A percentile compares a stretch with the other conserved stretches of the same genome.
These are phyloP conservation scores for Heterochromis multidens DNA, from an alignment of 2,113 vertebrate genomes.

Conservation along the genomic window DNA sequence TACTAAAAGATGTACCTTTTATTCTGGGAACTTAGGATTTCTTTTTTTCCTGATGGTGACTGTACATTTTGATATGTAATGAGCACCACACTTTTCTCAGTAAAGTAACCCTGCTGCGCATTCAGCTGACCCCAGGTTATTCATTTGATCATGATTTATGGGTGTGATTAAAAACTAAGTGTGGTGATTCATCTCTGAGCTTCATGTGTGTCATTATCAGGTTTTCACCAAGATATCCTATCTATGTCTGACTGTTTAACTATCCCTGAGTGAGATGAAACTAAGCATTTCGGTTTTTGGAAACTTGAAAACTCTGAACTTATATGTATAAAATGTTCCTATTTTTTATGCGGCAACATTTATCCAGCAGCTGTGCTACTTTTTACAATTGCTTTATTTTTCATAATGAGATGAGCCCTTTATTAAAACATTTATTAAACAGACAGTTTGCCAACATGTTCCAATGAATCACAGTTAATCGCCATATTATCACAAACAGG, in stretches of 20 bases:
- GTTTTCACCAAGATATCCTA: neutral
- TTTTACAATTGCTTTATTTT: neutral
- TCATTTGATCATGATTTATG: slow-evolving; percentile 16
- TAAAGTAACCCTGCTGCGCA: neutral
- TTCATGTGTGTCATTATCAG: neutral
- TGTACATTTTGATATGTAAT: neutral
- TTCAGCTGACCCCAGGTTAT: neutral
- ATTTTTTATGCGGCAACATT: neutral
- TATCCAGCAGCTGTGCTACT: neutral
- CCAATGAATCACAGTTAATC: neutral
- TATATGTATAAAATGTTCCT: too few species aligned
- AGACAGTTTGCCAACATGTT: too few species aligned
- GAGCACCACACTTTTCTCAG: neutral
- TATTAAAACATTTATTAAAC: neutral
- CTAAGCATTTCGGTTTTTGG: neutral
- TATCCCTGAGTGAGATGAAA: neutral
- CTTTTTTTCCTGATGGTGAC: neutral
- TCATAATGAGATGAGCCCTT: neutral
- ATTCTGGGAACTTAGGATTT: neutral
- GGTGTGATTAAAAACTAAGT: neutral
- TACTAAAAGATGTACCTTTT: neutral
- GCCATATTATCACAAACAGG: neutral
- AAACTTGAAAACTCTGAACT: neutral
- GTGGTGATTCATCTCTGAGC: neutral
- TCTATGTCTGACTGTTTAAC: too few species aligned